These are phyloP conservation scores for Celastrina argiolus DNA, from an alignment of 2,888 invertebrate species.

Conservation along the genomic window DNA sequence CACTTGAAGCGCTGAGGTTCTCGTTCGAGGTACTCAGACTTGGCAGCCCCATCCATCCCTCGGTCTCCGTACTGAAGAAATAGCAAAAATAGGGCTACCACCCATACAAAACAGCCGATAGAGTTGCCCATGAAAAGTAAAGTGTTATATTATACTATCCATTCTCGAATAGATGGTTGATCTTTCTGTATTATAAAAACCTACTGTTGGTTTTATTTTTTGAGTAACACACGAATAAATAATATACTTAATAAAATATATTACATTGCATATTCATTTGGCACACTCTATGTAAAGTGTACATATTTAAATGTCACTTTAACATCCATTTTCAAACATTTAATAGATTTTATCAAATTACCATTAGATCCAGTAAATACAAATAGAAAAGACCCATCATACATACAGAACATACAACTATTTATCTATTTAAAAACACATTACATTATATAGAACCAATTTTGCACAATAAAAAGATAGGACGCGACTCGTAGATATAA, in stretches of 20 bases:
- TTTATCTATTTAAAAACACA: neutral
- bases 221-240: no score
- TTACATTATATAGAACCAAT: neutral
- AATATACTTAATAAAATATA: no score
- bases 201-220: no score
- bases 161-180: no score
- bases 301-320: no score
- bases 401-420: neutral
- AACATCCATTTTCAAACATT: no score
- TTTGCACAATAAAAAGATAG: neutral
- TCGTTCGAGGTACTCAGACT: constrained; percentile 80
- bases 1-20: constrained; percentile 80
- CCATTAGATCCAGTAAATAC: neutral
- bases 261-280: no score
- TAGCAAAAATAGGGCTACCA: constrained; percentile 27
- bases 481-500: neutral
- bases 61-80: constrained; percentile 57
- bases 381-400: no score
- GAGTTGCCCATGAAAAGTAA: neutral
- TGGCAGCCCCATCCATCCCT: constrained; percentile 57
- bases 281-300: no score
- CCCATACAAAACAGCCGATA: neutral
- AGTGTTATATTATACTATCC: no score
- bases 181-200: no score
- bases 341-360: neutral